These are phyloP conservation scores for Protosalanx chinensis DNA, from an alignment of 2,797 vertebrate species.

Conservation along the genomic window DNA sequence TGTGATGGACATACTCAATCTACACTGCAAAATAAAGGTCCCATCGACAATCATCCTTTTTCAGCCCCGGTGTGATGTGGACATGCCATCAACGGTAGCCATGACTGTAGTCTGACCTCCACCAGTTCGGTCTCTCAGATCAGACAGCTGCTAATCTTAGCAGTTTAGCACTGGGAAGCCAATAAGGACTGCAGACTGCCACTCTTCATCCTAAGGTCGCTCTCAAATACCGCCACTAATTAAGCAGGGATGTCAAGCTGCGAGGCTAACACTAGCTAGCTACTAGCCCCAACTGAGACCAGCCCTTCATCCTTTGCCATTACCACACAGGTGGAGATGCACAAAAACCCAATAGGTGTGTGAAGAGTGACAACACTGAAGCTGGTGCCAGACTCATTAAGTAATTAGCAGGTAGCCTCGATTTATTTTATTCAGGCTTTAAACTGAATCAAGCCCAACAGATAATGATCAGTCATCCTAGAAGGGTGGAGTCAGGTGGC, in stretches of 20 bases:
- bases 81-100: slow-evolving; percentile 31
- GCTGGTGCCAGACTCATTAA: neutral
- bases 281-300: neutral
- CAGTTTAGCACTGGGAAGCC: slow-evolving; percentile 32
- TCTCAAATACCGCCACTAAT: slow-evolving; percentile 24
- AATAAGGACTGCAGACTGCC: slow-evolving; percentile 37
- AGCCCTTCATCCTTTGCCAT: neutral
- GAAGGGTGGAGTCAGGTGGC: neutral
- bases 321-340: no score
- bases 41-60: neutral
- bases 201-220: slow-evolving; percentile 27
- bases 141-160: slow-evolving; percentile 41
- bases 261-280: neutral
- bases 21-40: neutral
- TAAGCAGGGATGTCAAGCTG: slow-evolving; percentile 6
- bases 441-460: slow-evolving; percentile 36
- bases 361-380: no score
- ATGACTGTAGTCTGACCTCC: slow-evolving; percentile 46
- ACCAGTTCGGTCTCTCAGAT: slow-evolving; percentile 41
- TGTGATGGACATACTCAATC: neutral
- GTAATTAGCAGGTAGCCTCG: slow-evolving; percentile 16
- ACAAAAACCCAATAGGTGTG: neutral
- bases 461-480: slow-evolving; percentile 3
- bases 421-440: slow-evolving; percentile 44
- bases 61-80: slow-evolving; percentile 16